Conservation (phyloP, 2,113 vertebrate genomes). For the Coregonus clupeaformis region DNA sequence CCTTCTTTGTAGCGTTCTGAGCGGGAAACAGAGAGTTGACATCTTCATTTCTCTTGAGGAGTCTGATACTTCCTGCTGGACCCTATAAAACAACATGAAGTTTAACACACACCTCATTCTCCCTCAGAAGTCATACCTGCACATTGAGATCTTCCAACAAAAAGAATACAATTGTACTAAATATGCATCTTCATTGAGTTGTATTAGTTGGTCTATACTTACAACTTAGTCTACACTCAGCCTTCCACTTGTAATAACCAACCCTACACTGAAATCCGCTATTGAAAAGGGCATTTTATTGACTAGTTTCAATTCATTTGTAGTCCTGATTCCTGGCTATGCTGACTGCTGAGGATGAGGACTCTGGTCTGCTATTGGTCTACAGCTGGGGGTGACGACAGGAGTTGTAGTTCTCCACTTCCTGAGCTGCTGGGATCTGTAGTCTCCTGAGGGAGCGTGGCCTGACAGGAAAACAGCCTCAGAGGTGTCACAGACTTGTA, state of each 20-base stretch:
- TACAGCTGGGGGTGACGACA: not conserved
- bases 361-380: not conserved
- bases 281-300: not conserved
- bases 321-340: not conserved
- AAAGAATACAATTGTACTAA: too few species aligned
- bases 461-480: not conserved
- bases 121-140: not conserved
- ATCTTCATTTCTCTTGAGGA: slow-evolving; percentile 76
- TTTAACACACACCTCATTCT: slow-evolving; percentile 4
- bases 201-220: too few species aligned
- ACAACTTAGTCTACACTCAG: too few species aligned
- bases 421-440: not conserved
- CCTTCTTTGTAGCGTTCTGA: slow-evolving; percentile 63
- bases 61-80: slow-evolving; percentile 56
- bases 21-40: slow-evolving; percentile 35
- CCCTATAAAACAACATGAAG: slow-evolving; percentile 32
- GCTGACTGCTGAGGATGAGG: not conserved
- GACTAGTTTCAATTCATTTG: not conserved
- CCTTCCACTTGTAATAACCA: too few species aligned
- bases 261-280: not conserved
- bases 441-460: not conserved
- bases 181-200: too few species aligned
- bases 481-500: too few species aligned
- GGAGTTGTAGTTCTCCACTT: not conserved
- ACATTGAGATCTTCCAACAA: too few species aligned